A percentile compares a stretch with the other conserved stretches of the same genome.
These are phyloP conservation scores for Drosophila virilis DNA, from an alignment of 1,140 invertebrate genomes.

Conservation along the genomic window DNA sequence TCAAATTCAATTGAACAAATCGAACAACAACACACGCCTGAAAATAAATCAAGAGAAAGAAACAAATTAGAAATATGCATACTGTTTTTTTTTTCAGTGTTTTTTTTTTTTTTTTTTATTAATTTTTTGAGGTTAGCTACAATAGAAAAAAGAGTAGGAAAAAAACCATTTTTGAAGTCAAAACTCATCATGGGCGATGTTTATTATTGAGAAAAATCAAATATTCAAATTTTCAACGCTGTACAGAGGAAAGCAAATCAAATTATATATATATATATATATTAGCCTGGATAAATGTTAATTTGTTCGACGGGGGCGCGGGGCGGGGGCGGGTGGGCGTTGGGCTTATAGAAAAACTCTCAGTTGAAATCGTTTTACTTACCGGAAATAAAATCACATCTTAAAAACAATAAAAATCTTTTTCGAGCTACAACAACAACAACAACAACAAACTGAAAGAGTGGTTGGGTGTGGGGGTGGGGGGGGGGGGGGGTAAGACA, in stretches of 20 bases:
- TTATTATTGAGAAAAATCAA: conserved; percentile 62
- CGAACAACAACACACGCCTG: conserved; percentile 80
- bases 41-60: conserved; percentile 81
- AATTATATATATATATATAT: conserved; percentile 39
- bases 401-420: conserved; percentile 52
- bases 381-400: conserved; percentile 70
- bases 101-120: conserved; percentile 40
- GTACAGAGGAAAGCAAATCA: conserved; percentile 55
- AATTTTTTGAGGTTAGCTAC: conserved; percentile 60
- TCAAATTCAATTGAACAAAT: conserved; percentile 81
- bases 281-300: conserved; percentile 28
- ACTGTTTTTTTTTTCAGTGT: conserved; percentile 42
- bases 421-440: conserved; percentile 53
- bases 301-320: no score
- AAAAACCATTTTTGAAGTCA: conserved; percentile 65
- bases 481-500: no score
- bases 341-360: no score
- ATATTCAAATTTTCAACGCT: conserved; percentile 58
- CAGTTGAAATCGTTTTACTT: conserved; percentile 53
- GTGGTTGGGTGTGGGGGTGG: no score
- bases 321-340: no score
- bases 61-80: conserved; percentile 79
- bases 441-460: conserved; percentile 46
- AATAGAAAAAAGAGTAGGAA: conserved; percentile 73
- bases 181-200: conserved; percentile 70